Conservation (phyloP, 2,113 vertebrate species). For the Leptocoma aspasia region DNA sequence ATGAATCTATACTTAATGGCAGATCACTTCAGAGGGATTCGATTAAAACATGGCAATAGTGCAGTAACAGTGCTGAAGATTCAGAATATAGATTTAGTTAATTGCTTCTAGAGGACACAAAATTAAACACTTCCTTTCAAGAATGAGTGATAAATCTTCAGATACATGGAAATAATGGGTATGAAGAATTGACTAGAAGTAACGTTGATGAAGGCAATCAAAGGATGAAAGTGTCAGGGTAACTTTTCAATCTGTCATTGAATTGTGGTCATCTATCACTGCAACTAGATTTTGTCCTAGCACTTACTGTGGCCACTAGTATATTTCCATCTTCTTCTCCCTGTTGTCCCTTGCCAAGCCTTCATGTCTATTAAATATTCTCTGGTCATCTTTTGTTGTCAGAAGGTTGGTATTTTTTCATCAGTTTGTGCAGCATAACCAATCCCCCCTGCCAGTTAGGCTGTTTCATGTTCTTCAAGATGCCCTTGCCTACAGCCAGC, state of each 20-base stretch:
- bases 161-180: neutral
- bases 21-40: neutral
- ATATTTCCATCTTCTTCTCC: neutral
- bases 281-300: neutral
- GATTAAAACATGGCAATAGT: conserved; percentile 17
- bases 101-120: conserved; percentile 26
- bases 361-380: neutral
- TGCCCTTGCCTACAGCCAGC: neutral
- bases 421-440: neutral
- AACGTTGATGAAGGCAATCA: conserved; percentile 33
- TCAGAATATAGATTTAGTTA: conserved; percentile 39
- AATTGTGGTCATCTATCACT: neutral
- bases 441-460: neutral
- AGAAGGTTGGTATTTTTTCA: neutral
- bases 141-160: conserved; percentile 37
- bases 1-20: neutral
- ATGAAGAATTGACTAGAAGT: conserved; percentile 7
- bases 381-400: neutral
- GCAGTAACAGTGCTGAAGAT: neutral
- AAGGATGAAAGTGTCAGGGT: neutral
- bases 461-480: neutral
- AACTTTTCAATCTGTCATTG: conserved; percentile 14
- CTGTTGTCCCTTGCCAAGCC: neutral
- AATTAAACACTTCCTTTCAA: conserved; percentile 42
- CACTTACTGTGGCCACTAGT: neutral